Base-by-base conservation (phyloP, 1,140 invertebrate species). In the Arctopsyche grandis region DNA sequence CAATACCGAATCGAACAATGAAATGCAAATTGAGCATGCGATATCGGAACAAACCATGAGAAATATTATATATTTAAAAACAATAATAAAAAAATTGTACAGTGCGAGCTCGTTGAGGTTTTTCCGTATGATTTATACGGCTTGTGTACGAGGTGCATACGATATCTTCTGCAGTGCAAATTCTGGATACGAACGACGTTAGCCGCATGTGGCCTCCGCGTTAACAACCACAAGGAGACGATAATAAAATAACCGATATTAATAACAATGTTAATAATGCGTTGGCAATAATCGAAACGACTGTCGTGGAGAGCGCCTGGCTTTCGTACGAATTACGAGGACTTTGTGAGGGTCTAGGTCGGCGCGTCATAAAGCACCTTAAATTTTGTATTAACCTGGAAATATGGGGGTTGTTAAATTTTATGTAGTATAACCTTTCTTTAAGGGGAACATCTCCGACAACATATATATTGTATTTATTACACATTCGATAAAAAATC, bases 361-460 rank as follows among this genome's bases (percentile, higher is more conserved):
- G 24, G 26, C 26, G 10, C 9, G 38, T 29, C 66, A 70, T 77
- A 69, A 46, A 19, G 78, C 69, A 38, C 38, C 43, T 75, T 70
- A 76, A 76, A 77, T 80, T 80, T 69, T 46, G 56, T 81, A 81
- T 78, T 78, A 81, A 81, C 60, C 75, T 78, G 80, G 63, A 81
- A 69, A 73, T 81, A 81, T 81, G 58, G 63, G 60, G 69, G 71
- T 56, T 52, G 60, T 81, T 81, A 81, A 81, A 52, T 81, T 81
- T 81, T 81, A 81, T 81, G 76, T 22, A 70, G 52, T 69, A 29
- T 77, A 48, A 52, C 79, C 75, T 78, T 81, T 71, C 78, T 78
- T 75, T 4, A 7, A 7, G 29, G 69, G 22, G 24, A 66, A 26
- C 12, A 58, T 29, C 44, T 29, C 66, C 70, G 58, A 22, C 71